Percentiles rank a stretch among this genome's conserved stretches.
Evolutionary conservation across 64 coral and sea anemone species (phyloP).

Genomic region (Stylophora pistillata): DNA sequence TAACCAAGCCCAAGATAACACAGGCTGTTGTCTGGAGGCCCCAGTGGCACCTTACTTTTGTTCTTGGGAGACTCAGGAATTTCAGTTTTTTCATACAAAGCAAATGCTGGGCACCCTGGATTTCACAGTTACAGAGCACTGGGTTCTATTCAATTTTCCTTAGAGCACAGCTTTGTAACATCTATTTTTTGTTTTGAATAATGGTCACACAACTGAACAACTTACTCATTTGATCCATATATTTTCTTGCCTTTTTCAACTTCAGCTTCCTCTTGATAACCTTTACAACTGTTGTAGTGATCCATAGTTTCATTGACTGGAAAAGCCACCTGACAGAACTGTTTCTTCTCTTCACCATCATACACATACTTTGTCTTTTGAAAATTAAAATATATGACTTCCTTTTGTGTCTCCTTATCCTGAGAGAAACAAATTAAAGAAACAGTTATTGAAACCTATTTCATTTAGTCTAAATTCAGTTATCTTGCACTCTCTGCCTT

Average conservation of each 20-base stretch:
- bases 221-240: constrained; percentile 96
- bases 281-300: constrained; percentile 80
- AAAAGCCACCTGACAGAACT: constrained; percentile 84
- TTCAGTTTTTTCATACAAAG: too few species aligned
- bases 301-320: constrained; percentile 82
- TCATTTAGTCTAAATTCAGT: too few species aligned
- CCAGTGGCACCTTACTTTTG: too few species aligned
- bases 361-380: constrained; percentile 99
- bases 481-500: too few species aligned
- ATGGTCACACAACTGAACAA: neutral
- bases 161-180: too few species aligned
- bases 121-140: too few species aligned
- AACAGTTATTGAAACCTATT: neutral
- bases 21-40: too few species aligned
- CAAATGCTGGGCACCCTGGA: too few species aligned
- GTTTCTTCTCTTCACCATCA: constrained; percentile 96
- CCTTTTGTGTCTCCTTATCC: constrained; percentile 82
- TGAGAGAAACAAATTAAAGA: constrained; percentile 44
- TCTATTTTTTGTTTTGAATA: neutral
- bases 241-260: constrained; percentile 68
- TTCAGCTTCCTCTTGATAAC: constrained; percentile 84
- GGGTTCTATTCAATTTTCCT: too few species aligned
- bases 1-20: too few species aligned
- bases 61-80: too few species aligned
- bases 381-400: constrained; percentile 96